phyloP scores from a whole-genome alignment of 1,140 invertebrate species.

The Brachionus asplanchnoidis region DNA sequence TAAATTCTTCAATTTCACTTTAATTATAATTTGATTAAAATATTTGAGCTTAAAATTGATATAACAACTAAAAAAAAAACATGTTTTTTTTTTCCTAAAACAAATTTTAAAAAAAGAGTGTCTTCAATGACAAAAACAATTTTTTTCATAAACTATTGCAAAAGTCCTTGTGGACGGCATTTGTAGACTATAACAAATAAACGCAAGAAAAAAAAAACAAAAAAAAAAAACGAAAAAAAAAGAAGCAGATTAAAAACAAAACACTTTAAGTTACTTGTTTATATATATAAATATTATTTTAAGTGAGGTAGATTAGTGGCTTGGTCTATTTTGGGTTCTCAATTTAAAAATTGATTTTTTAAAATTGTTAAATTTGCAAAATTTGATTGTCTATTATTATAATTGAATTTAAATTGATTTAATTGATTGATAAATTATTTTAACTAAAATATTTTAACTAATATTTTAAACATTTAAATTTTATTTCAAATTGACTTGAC shows the following conservation, averaged over 20 bases:
- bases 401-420: conserved; percentile 6
- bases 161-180: neutral
- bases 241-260: neutral
- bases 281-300: neutral
- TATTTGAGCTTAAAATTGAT: neutral
- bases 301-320: neutral
- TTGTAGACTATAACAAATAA: neutral
- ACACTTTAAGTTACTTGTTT: neutral
- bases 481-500: neutral
- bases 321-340: neutral
- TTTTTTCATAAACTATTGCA: neutral
- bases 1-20: neutral
- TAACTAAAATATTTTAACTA: neutral
- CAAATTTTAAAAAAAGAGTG: neutral
- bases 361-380: conserved; percentile 6
- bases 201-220: neutral
- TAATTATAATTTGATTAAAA: conserved; percentile 7
- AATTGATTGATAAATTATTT: conserved; percentile 7
- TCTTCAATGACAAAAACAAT: conserved; percentile 2
- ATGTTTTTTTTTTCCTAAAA: neutral
- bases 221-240: too few species aligned
- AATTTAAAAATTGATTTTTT: neutral
- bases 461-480: conserved; percentile 7
- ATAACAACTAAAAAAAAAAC: neutral
- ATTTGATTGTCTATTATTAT: conserved; percentile 5